Conservation (phyloP, 2,888 invertebrate species). For the Leuctra nigra region DNA sequence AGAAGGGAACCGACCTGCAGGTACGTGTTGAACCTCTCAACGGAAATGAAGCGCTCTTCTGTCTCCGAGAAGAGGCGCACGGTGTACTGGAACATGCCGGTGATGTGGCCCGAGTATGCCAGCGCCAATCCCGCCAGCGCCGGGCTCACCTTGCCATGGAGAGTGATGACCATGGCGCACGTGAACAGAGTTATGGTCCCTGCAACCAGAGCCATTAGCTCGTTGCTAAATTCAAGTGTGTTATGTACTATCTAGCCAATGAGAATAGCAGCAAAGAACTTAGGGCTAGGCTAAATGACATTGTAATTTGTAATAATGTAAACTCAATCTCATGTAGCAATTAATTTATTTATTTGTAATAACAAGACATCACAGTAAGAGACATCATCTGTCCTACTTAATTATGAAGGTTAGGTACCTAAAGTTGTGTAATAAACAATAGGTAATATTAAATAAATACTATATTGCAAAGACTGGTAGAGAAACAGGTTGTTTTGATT, state of each 20-base stretch:
- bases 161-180: conserved; percentile 44
- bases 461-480: no score
- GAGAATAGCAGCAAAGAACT: no score
- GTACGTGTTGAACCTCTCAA: conserved; percentile 42
- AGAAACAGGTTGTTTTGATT: no score
- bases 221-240: background rate
- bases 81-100: conserved; percentile 51
- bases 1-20: conserved; percentile 34
- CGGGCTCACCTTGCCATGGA: conserved; percentile 42
- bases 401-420: no score
- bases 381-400: no score
- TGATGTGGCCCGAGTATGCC: conserved; percentile 50
- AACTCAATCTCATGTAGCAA: no score
- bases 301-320: background rate
- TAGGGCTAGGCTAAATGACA: no score
- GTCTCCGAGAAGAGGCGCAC: conserved; percentile 44
- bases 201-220: conserved; percentile 30
- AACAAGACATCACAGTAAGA: no score
- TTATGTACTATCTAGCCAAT: no score
- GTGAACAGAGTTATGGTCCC: conserved; percentile 42
- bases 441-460: no score
- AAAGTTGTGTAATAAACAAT: no score
- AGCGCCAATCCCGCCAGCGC: conserved; percentile 55
- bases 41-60: conserved; percentile 44
- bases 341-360: no score